Evolutionary conservation across 2,797 vertebrate genomes (phyloP), one percentile per base, ranked within the genome.

Genomic region (Coendou prehensilis): DNA sequence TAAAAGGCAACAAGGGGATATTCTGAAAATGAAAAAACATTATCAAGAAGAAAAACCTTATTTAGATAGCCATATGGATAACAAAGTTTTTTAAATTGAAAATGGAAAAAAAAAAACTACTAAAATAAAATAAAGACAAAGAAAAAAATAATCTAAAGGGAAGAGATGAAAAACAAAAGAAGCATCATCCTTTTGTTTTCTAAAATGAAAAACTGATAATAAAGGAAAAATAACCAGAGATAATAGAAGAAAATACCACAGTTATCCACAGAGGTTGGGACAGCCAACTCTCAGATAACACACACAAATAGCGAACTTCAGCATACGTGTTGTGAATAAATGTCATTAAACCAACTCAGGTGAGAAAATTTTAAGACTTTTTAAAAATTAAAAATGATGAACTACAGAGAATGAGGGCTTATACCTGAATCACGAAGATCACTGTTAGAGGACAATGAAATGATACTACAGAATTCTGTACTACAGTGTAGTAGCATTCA

Each of bases 161-260:
- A 30, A 71, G n/a, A 59, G 3, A 54, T 30, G 5, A 59, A 84
- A 93, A 71, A 69, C 1, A 22, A 45, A 93, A 71, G 73, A 82
- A 20, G 0, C 20, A 30, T 71, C 54, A 78, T 59, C 87, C 18
- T 52, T 54, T 79, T 33, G 50, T 76, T 52, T 83, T 84, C 20
- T 63, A 86, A 87, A 56, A 79, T 57, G 15, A 85, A 10, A 85
- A 75, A 56, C 13, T 67, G 57, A 33, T 33, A 52, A 57, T 82
- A 73, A 76, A 50, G 33, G 57, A 54, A 93, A 59, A 56, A 87
- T 81, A 80, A 79, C 82, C 22, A 80, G 50, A 91, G 47, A 7
- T n/a, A 93, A 75, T 52, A 50, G 50, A 83, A 93, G 15, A 94
- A 90, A 78, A 84, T 69, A 52, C 63, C 26, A 71, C 4, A n/a